Conservation (phyloP, 2,888 invertebrate species). For the Catocala fraxini region DNA sequence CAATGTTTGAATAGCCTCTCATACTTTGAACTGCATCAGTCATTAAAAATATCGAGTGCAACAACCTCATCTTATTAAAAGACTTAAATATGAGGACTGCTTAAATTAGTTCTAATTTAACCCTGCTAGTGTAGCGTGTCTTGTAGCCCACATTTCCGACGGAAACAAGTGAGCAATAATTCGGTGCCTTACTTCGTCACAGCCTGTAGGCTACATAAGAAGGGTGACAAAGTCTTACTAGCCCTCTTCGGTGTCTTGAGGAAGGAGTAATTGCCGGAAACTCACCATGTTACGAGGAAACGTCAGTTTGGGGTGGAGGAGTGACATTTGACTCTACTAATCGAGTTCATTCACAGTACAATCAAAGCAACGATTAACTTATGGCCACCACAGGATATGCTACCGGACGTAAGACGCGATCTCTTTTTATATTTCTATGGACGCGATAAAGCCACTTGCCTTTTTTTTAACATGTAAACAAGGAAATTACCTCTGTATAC, state of each 20-base stretch:
- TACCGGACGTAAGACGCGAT: conserved; percentile 50
- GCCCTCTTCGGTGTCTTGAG: conserved; percentile 73
- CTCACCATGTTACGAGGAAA: conserved; percentile 76
- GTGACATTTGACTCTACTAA: conserved; percentile 85
- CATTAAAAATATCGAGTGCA: conserved; percentile 36
- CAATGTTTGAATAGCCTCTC: conserved; percentile 18
- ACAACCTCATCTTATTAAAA: conserved; percentile 46
- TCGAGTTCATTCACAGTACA: conserved; percentile 76
- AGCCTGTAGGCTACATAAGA: conserved; percentile 71
- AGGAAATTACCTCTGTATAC: conserved; percentile 6
- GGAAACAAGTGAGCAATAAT: conserved; percentile 74
- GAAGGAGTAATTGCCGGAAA: conserved; percentile 85
- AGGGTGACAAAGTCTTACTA: conserved; percentile 73
- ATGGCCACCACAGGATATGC: conserved; percentile 78
- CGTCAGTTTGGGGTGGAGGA: conserved; percentile 74
- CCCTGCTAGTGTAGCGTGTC: conserved; percentile 56
- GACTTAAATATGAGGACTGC: conserved; percentile 47
- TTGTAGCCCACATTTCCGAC: conserved; percentile 81
- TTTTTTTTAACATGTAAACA: conserved; percentile 43
- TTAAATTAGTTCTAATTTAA: conserved; percentile 59
- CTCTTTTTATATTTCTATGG: no score
- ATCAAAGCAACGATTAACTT: conserved; percentile 78
- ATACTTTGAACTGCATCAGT: conserved; percentile 16
- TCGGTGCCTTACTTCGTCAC: conserved; percentile 79
- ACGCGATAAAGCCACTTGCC: conserved; percentile 53